A percentile compares a stretch with the other conserved stretches of the same genome.
Conservation (phyloP, 1,140 invertebrate species). For the Hypsibius dujardini region DNA sequence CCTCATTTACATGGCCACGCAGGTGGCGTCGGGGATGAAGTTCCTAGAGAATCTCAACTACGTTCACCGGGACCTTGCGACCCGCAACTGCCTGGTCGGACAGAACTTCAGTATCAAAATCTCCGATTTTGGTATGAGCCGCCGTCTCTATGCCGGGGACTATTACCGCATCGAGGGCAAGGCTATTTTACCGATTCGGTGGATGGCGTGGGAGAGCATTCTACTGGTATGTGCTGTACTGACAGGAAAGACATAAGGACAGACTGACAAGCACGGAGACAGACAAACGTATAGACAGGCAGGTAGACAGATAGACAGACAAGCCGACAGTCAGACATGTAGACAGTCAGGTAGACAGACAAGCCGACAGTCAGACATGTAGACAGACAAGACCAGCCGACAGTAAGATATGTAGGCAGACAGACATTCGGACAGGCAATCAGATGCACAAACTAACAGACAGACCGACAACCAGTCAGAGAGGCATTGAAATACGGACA, state of each 20-base stretch:
- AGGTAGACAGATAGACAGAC: too few species aligned
- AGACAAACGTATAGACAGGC: too few species aligned
- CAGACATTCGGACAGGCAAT: too few species aligned
- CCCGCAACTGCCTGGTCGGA: slow-evolving; percentile 65
- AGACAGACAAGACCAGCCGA: too few species aligned
- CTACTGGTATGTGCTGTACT: slow-evolving; percentile 42
- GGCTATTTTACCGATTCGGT: slow-evolving; percentile 59
- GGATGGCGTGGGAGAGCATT: slow-evolving; percentile 70
- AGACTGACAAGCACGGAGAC: too few species aligned
- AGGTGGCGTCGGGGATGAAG: slow-evolving; percentile 69
- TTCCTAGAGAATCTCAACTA: slow-evolving; percentile 61
- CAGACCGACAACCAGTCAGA: too few species aligned
- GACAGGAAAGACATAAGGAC: neutral
- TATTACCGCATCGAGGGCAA: slow-evolving; percentile 64
- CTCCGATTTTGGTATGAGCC: slow-evolving; percentile 72
- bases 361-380: too few species aligned
- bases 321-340: too few species aligned
- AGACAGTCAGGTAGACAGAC: too few species aligned
- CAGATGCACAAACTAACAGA: too few species aligned
- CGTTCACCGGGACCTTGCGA: slow-evolving; percentile 57
- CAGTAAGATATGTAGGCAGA: too few species aligned
- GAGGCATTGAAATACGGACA: too few species aligned
- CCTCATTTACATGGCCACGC: slow-evolving; percentile 59
- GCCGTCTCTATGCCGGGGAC: slow-evolving; percentile 61
- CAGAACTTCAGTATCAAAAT: slow-evolving; percentile 69